Base-by-base conservation (phyloP, 1,140 invertebrate genomes). In the Lasioglossum albipes region DNA sequence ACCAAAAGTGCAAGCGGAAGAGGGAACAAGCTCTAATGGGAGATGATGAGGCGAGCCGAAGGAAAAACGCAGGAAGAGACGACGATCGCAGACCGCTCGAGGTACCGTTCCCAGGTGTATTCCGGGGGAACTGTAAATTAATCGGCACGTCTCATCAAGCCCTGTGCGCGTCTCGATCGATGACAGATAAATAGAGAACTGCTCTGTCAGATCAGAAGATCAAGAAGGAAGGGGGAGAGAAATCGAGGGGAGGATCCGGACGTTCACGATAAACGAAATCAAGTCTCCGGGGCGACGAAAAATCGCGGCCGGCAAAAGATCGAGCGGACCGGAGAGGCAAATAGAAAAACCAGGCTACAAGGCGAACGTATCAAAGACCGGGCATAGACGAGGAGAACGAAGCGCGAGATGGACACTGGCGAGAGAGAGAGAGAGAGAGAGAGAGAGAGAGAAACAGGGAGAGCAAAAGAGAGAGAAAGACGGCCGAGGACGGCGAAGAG, bases 361-460 rank as follows among this genome's bases (percentile, higher is more conserved):
- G 54, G 52, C 81, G 72, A 75, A 85, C 67, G 73, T 86, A 79
- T 84, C 75, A 72, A 79, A 83, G 72, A 74, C 70, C 71, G 31
- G 52, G 12, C 13, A 57, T 64, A 79, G 20, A 20, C 27, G 65
- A 54, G 52, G 67, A 72, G 68, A 79, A 79, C 76, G 61, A 76
- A 16, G 65, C 54, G 61, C 62, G 75, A 77, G 73, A 76, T 68
- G 77, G 67, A 74, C 45, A 76, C 45, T 3, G 10, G 10, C 45
- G 9, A 49, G 13, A 3, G 45, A 64, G 10, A 10, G 61, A 12
- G 31, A 81, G 42, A 27, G 41, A 12, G 75, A 64, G 68, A 81
- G 41, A 67, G 66, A 64, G 61, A 12, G 31, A 81, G 42, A 27
- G 41, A 12, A 20, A 27, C 20, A 22, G 71, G 27, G 78, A 16